phyloP scores from a whole-genome alignment of 2,113 vertebrate species.

The Oryzias celebensis region DNA sequence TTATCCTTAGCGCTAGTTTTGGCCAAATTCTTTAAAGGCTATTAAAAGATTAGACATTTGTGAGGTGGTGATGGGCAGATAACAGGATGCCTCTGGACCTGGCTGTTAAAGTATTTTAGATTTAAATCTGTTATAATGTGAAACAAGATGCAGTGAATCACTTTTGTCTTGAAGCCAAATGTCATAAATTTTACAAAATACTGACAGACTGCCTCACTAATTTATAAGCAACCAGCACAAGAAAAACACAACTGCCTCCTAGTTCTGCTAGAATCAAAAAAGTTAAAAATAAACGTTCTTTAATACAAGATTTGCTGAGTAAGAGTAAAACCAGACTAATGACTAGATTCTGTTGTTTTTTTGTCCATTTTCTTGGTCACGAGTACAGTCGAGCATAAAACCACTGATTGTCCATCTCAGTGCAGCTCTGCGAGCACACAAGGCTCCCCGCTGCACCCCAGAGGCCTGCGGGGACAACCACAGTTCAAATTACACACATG shows the following conservation, averaged over 20 bases:
- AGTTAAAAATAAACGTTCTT: no score
- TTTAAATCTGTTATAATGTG: neutral
- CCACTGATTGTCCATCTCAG: neutral
- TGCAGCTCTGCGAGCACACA: constrained; percentile 13
- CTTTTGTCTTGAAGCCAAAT: no score
- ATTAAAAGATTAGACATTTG: neutral
- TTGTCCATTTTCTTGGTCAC: neutral
- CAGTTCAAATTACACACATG: constrained; percentile 66
- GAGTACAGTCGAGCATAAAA: neutral
- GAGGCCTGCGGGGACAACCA: constrained; percentile 45
- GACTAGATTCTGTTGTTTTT: constrained; percentile 16
- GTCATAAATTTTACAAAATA: no score
- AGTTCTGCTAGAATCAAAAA: no score
- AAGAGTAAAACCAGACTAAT: neutral
- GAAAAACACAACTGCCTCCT: no score
- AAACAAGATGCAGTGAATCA: no score
- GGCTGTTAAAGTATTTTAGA: neutral
- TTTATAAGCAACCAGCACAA: no score
- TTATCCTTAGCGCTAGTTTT: neutral
- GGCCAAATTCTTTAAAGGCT: neutral
- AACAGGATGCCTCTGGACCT: neutral
- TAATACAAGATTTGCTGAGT: neutral
- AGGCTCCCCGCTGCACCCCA: constrained; percentile 21
- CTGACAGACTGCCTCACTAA: no score
- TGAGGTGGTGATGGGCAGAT: neutral